A percentile compares a stretch with the other conserved stretches of the same genome.
Evolutionary conservation across 2,797 vertebrate genomes (phyloP).

Genomic region (Stomatorhinus walkeri): DNA sequence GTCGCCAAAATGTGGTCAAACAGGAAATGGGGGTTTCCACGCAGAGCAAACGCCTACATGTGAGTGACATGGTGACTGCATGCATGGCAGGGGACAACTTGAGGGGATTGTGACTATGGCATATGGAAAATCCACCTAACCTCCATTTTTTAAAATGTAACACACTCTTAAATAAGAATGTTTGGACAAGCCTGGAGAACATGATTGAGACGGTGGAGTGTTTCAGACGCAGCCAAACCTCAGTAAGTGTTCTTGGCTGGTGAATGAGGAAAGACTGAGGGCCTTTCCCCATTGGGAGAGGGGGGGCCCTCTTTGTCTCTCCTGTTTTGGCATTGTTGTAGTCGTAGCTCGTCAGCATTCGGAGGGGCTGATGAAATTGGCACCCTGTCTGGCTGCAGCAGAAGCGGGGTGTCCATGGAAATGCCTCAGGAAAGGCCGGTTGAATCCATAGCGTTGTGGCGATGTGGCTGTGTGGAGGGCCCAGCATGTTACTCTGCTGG

Average conservation of each 20-base stretch:
- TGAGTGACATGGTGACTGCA: conserved; percentile 6
- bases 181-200: neutral
- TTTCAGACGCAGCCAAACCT: neutral
- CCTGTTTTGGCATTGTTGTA: neutral
- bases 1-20: conserved; percentile 10
- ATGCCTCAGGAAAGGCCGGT: neutral
- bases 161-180: neutral
- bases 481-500: neutral
- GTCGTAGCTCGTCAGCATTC: neutral
- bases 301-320: neutral
- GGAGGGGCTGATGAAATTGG: neutral
- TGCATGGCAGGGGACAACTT: neutral
- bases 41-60: conserved; percentile 22
- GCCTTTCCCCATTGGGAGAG: neutral
- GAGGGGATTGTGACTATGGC: neutral
- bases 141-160: neutral
- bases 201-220: neutral
- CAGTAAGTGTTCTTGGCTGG: neutral
- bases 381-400: neutral
- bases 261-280: neutral
- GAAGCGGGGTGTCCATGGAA: neutral
- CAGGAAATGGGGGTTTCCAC: conserved; percentile 12
- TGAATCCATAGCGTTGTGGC: neutral
- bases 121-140: neutral
- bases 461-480: neutral